Conservation (phyloP, 2,888 invertebrate species). For the Belgica antarctica region DNA sequence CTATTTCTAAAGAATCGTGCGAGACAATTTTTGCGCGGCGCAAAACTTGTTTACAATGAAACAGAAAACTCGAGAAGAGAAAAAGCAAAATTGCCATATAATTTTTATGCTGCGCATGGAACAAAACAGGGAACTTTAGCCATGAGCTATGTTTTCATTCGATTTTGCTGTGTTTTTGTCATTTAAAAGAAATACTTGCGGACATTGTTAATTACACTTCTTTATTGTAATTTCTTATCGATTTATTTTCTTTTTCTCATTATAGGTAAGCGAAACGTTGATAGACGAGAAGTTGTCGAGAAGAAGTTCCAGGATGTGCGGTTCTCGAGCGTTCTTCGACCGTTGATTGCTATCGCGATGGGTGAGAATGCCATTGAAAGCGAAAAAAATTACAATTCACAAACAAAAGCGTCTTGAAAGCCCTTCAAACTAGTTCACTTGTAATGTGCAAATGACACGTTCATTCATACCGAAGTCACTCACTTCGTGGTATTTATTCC, state of each 20-base stretch:
- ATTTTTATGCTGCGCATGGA: conserved; percentile 11
- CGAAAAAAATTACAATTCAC: too few species aligned
- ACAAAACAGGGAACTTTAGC: background rate
- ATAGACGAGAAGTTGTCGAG: too few species aligned
- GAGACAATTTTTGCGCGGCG: background rate
- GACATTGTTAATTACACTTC: background rate
- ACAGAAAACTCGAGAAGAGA: conserved; percentile 26
- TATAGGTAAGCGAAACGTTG: conserved; percentile 20
- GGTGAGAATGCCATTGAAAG: background rate
- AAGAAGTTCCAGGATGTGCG: background rate
- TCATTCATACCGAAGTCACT: conserved; percentile 27
- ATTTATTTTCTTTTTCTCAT: conserved; percentile 27
- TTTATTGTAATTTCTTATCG: conserved; percentile 35
- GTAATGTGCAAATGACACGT: conserved; percentile 32
- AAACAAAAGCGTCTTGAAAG: background rate
- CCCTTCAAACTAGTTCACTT: conserved; percentile 6
- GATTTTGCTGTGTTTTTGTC: too few species aligned
- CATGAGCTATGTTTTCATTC: too few species aligned
- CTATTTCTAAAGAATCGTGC: conserved; percentile 32
- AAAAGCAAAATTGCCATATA: conserved; percentile 9
- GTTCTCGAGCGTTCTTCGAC: conserved; percentile 3
- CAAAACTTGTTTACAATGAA: conserved; percentile 39
- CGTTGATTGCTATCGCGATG: background rate
- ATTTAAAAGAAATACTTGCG: too few species aligned
- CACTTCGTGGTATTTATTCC: background rate